phyloP scores from a whole-genome alignment of 1,140 invertebrate genomes.

The Tribolium madens region DNA sequence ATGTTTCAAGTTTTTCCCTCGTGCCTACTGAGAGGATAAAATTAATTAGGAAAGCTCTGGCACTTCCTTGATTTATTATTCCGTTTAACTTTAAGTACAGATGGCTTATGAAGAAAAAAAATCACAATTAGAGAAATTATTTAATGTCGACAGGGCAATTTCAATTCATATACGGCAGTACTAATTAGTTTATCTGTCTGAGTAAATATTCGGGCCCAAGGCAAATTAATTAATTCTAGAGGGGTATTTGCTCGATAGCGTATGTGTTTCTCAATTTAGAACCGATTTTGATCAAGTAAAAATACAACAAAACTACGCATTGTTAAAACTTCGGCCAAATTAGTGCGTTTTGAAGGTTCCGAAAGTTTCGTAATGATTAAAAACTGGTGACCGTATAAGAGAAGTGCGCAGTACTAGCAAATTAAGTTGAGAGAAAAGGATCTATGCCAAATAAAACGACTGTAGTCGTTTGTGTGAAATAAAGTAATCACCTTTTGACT shows the following conservation, averaged over 20 bases:
- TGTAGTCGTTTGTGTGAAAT: no score
- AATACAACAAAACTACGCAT: no score
- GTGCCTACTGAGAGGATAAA: background rate
- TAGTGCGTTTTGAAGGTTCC: background rate
- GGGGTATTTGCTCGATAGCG: background rate
- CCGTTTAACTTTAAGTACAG: slow-evolving; percentile 17
- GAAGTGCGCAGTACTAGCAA: background rate
- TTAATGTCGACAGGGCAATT: background rate
- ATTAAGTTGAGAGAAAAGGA: background rate
- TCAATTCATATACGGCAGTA: background rate
- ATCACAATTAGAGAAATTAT: background rate
- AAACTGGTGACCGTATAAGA: background rate
- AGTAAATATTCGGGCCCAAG: background rate
- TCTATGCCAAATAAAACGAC: no score
- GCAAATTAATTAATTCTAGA: slow-evolving; percentile 6
- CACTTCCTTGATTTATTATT: slow-evolving; percentile 14
- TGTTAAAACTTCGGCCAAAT: background rate
- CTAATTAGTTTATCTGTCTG: slow-evolving; percentile 4
- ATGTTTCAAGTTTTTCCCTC: background rate
- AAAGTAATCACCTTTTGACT: no score
- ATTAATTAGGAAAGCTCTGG: background rate
- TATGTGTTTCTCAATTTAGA: background rate
- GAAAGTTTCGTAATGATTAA: background rate
- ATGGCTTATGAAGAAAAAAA: background rate
- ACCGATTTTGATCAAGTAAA: no score